Conservation (phyloP, 2,888 invertebrate species). For the Drosophila meridionalis region DNA sequence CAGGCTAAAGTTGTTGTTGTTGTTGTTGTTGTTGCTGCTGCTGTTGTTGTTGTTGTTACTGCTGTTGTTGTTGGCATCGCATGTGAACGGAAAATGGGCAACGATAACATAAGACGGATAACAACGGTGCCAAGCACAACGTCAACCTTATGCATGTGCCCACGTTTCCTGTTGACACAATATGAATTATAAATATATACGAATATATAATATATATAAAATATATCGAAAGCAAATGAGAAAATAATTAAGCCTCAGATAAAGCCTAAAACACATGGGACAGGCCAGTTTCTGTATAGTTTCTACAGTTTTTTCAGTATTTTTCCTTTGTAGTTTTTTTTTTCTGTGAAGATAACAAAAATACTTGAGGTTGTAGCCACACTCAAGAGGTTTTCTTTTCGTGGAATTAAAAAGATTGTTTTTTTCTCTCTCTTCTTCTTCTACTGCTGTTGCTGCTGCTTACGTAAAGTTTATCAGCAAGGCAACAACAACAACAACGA, state of each 20-base stretch:
- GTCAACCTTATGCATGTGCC: slow-evolving; percentile 61
- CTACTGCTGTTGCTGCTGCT: slow-evolving; percentile 26
- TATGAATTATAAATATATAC: slow-evolving; percentile 6
- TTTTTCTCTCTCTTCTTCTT: slow-evolving; percentile 1
- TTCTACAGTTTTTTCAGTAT: slow-evolving; percentile 8
- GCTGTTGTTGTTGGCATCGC: slow-evolving; percentile 9
- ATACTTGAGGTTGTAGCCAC: slow-evolving; percentile 47
- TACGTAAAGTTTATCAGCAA: slow-evolving; percentile 66
- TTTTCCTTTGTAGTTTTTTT: slow-evolving; percentile 22
- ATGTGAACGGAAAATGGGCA: slow-evolving; percentile 58
- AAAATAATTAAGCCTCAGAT: slow-evolving; percentile 57
- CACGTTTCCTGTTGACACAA: slow-evolving; percentile 76
- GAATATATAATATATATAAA: not conserved
- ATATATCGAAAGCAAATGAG: slow-evolving; percentile 48
- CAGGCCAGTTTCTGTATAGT: slow-evolving; percentile 9
- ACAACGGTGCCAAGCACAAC: slow-evolving; percentile 54
- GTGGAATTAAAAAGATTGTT: slow-evolving; percentile 48
- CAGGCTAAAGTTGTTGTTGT: not conserved
- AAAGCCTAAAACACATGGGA: slow-evolving; percentile 38
- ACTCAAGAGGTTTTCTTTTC: slow-evolving; percentile 49
- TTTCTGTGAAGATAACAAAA: slow-evolving; percentile 29
- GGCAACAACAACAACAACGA: slow-evolving; percentile 38
- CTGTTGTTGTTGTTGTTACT: not conserved
- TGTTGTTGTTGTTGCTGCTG: not conserved
- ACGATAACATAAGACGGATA: slow-evolving; percentile 63